Conservation (phyloP, 1,140 invertebrate species). For the Prorops nasuta region DNA sequence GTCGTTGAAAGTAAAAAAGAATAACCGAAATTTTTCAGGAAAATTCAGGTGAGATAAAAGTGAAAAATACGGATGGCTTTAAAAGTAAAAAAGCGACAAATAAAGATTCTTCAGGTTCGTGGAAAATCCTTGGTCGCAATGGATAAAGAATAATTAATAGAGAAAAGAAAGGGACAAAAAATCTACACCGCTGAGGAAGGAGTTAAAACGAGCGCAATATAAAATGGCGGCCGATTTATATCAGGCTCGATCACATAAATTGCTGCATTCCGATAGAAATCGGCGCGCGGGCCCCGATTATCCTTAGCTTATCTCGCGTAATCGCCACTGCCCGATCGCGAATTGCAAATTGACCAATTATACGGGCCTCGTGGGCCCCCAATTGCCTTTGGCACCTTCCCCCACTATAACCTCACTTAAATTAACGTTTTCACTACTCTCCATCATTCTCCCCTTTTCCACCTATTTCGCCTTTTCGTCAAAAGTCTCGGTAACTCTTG, state of each 20-base stretch:
- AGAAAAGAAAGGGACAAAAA: constrained; percentile 4
- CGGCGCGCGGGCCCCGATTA: constrained; percentile 12
- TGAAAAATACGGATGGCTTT: no score
- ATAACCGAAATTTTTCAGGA: not conserved
- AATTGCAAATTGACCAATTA: constrained; percentile 21
- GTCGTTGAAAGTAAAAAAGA: not conserved
- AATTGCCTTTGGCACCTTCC: no score
- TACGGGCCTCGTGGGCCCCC: constrained; percentile 6
- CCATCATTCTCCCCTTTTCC: no score
- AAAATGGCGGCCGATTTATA: no score
- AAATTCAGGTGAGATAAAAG: no score
- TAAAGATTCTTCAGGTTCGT: not conserved
- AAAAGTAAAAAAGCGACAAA: not conserved
- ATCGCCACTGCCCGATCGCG: constrained; percentile 15
- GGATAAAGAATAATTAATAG: constrained; percentile 12
- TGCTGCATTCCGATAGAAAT: constrained; percentile 23
- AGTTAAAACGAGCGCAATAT: constrained; percentile 11
- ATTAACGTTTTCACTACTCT: no score
- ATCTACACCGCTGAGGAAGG: not conserved
- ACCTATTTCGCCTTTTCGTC: no score
- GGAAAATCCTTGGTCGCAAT: not conserved
- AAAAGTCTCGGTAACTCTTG: no score
- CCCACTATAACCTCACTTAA: no score
- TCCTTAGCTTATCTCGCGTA: constrained; percentile 8
- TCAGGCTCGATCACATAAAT: constrained; percentile 18